A percentile compares a stretch with the other conserved stretches of the same genome.
phyloP scores from a whole-genome alignment of 2,797 vertebrate genomes.

The Coreius guichenoti region DNA sequence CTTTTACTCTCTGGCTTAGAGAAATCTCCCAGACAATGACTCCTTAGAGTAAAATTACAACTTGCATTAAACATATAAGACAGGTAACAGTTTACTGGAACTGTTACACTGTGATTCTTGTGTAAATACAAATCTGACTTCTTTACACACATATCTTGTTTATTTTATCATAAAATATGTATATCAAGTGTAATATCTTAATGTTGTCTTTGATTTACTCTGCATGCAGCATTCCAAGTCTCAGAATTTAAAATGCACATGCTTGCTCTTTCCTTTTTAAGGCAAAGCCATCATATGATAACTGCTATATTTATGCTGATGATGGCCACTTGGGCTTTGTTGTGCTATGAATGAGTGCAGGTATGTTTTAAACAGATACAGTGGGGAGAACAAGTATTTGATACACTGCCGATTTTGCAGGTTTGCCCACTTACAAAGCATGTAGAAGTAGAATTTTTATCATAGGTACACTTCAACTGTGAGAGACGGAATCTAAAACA shows the following conservation, averaged over 20 bases:
- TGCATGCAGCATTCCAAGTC: not conserved
- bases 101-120: not conserved
- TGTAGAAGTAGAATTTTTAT: too few species aligned
- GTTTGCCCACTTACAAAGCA: too few species aligned
- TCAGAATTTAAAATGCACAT: not conserved
- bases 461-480: too few species aligned
- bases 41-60: too few species aligned
- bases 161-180: not conserved
- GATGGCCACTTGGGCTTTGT: not conserved
- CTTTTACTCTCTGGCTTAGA: too few species aligned
- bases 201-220: not conserved
- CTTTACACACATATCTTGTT: not conserved
- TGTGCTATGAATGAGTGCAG: not conserved
- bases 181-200: not conserved
- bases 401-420: too few species aligned
- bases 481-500: too few species aligned
- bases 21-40: too few species aligned
- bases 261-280: too few species aligned
- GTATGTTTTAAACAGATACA: not conserved
- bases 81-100: too few species aligned
- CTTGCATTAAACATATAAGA: too few species aligned
- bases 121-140: not conserved
- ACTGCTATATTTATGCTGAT: not conserved
- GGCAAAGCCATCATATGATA: not conserved
- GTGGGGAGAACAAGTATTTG: too few species aligned